These are phyloP conservation scores for Melanocharis versteri DNA, from an alignment of 2,113 vertebrate species.

Conservation along the genomic window DNA sequence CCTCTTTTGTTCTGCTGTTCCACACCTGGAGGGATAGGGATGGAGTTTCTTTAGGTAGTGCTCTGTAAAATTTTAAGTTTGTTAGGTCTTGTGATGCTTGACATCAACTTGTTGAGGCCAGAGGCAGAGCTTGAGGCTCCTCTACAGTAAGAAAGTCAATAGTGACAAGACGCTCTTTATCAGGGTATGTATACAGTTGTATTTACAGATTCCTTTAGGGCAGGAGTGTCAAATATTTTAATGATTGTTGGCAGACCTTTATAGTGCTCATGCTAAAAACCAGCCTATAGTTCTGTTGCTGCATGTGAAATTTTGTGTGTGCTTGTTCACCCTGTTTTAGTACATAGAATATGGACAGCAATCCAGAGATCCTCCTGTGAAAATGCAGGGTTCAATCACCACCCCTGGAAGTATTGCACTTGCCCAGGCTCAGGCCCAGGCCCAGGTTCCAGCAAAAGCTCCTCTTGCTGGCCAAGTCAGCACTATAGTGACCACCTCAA, in stretches of 20 bases:
- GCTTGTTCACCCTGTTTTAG: slow-evolving; percentile 62
- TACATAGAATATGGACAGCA: slow-evolving; percentile 99
- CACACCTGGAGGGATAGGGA: neutral
- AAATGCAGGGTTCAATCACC: slow-evolving; percentile 98
- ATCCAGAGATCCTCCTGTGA: slow-evolving; percentile 98
- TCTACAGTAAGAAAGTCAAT: neutral
- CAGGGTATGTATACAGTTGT: neutral
- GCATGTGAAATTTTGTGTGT: neutral
- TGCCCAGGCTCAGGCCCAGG: slow-evolving; percentile 90
- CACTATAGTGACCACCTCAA: slow-evolving; percentile 93
- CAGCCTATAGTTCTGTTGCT: neutral
- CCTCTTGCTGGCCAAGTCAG: slow-evolving; percentile 89
- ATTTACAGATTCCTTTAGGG: neutral
- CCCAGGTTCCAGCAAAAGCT: slow-evolving; percentile 87
- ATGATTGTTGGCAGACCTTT: neutral
- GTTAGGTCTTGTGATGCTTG: neutral
- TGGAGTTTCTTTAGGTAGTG: neutral
- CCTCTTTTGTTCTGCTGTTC: neutral
- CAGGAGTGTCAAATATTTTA: neutral
- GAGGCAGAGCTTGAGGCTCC: neutral
- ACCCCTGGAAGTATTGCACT: slow-evolving; percentile 92
- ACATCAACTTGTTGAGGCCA: neutral
- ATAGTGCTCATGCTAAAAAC: neutral
- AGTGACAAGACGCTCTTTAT: neutral
- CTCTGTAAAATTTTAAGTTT: neutral